Evolutionary conservation across 2,888 invertebrate species (phyloP).

Genomic region (Saturnia pavonia): DNA sequence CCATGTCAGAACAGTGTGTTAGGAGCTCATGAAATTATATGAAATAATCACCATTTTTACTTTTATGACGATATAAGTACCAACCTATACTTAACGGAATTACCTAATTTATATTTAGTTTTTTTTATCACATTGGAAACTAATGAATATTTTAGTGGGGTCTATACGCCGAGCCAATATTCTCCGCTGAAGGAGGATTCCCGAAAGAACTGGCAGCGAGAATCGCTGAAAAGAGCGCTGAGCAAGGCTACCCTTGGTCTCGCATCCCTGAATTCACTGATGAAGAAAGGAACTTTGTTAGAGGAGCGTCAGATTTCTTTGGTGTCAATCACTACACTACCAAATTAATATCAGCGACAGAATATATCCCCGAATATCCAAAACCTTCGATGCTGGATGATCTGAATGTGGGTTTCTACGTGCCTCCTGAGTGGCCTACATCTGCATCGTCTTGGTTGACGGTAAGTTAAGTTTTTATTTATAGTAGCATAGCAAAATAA

Average conservation of each 20-base stretch:
- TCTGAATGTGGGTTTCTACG: slow-evolving; percentile 33
- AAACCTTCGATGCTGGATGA: slow-evolving; percentile 43
- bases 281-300: slow-evolving; percentile 55
- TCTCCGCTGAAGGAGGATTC: slow-evolving; percentile 75
- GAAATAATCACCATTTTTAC: too few relatives aligned
- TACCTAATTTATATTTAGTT: too few relatives aligned
- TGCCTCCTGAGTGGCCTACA: slow-evolving; percentile 46
- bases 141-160: slow-evolving; percentile 52
- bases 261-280: slow-evolving; percentile 70
- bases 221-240: slow-evolving; percentile 66
- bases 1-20: too few relatives aligned
- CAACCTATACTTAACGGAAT: too few relatives aligned
- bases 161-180: slow-evolving; percentile 74
- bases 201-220: slow-evolving; percentile 69
- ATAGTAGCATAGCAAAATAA: slow-evolving; percentile 45
- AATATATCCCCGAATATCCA: slow-evolving; percentile 4
- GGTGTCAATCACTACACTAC: slow-evolving; percentile 87
- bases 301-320: slow-evolving; percentile 62
- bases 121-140: not conserved
- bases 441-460: slow-evolving; percentile 53
- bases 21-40: too few relatives aligned
- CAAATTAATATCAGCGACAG: slow-evolving; percentile 8
- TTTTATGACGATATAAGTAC: too few relatives aligned
- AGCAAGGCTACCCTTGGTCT: slow-evolving; percentile 65
- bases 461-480: slow-evolving; percentile 44